A percentile compares a stretch with the other conserved stretches of the same genome.
Evolutionary conservation across 2,113 vertebrate species (phyloP).

Genomic region (Megaleporinus macrocephalus): DNA sequence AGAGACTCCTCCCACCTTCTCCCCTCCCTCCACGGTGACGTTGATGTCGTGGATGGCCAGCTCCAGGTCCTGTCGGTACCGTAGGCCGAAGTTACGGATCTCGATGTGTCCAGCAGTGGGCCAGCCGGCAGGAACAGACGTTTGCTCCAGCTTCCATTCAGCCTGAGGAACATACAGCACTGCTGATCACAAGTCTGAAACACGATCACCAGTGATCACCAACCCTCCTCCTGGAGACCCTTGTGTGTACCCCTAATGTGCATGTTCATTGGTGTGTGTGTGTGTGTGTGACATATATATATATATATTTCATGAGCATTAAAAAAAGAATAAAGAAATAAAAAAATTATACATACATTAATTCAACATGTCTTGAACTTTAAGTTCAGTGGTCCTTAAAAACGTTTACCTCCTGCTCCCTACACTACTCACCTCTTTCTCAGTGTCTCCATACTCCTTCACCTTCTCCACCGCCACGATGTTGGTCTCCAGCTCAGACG

Average conservation of each 20-base stretch:
- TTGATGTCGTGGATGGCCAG: constrained; percentile 87
- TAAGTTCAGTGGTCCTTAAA: no score
- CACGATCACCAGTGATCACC: no score
- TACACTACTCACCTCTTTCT: constrained; percentile 86
- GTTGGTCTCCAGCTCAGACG: constrained; percentile 93
- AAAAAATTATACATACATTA: no score
- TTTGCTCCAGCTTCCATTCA: constrained; percentile 81
- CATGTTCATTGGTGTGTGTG: no score
- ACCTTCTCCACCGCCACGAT: constrained; percentile 95
- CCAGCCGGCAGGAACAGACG: constrained; percentile 77
- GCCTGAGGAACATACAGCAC: constrained; percentile 75
- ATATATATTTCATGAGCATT: no score
- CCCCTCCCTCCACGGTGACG: constrained; percentile 84
- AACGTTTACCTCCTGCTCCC: not conserved
- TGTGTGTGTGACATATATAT: no score
- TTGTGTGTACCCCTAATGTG: no score
- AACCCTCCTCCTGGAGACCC: no score
- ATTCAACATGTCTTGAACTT: no score
- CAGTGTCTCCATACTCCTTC: constrained; percentile 87
- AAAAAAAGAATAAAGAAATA: no score
- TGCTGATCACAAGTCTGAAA: not conserved
- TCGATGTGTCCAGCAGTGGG: constrained; percentile 85
- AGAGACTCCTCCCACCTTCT: constrained; percentile 80
- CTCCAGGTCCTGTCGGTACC: constrained; percentile 89
- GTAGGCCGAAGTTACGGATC: constrained; percentile 82